These are phyloP conservation scores for Pseudoatta argentina DNA, from an alignment of 1,140 invertebrate species.

Conservation along the genomic window DNA sequence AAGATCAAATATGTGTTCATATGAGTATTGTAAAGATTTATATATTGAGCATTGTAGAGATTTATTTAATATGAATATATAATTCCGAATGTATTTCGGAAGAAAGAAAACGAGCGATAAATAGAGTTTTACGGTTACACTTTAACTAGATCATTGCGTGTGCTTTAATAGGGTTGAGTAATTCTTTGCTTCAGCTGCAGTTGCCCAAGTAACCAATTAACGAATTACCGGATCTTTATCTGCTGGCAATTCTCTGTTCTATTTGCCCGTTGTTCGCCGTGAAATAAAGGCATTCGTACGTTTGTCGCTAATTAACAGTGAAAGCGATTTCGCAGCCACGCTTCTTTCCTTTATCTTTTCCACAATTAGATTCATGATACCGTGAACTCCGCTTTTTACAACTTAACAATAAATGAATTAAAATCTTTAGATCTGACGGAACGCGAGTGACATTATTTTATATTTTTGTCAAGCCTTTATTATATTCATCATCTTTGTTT, in stretches of 20 bases:
- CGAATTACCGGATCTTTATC: slow-evolving; percentile 45
- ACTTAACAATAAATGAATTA: slow-evolving; percentile 26
- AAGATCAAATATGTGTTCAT: background rate
- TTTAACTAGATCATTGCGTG: slow-evolving; percentile 22
- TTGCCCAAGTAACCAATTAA: slow-evolving; percentile 38
- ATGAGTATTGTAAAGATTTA: background rate
- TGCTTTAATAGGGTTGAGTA: slow-evolving; percentile 31
- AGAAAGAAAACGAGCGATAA: background rate
- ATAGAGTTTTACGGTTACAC: background rate
- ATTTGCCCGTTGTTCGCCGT: background rate
- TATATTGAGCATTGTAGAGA: background rate
- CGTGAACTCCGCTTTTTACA: slow-evolving; percentile 1
- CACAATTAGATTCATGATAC: slow-evolving; percentile 10
- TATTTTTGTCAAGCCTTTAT: background rate
- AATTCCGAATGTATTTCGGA: background rate
- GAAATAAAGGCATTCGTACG: slow-evolving; percentile 25
- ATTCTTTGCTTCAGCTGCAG: slow-evolving; percentile 11
- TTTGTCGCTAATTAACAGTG: slow-evolving; percentile 46
- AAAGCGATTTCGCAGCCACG: slow-evolving; percentile 15
- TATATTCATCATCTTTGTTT: background rate
- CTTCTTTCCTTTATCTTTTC: background rate
- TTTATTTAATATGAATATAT: background rate
- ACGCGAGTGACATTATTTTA: background rate
- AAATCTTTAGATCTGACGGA: background rate
- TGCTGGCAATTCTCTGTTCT: slow-evolving; percentile 12